A percentile compares a stretch with the other conserved stretches of the same genome.
phyloP scores from a whole-genome alignment of 1,140 invertebrate species.

The Ectropis grisescens region DNA sequence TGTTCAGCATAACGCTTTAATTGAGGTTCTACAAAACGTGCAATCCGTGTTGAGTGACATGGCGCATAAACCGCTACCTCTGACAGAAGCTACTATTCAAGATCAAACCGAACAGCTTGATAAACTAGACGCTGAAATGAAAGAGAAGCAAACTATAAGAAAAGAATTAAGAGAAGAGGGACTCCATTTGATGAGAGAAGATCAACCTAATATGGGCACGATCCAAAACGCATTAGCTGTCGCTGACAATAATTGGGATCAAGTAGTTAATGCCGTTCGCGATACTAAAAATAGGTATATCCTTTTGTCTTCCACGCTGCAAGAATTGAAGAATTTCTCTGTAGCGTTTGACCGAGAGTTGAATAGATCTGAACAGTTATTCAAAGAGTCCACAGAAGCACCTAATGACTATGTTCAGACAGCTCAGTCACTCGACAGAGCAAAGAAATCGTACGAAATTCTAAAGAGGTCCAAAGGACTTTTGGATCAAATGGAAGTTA shows the following conservation, averaged over 20 bases:
- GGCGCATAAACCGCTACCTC: conserved; percentile 71
- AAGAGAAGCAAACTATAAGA: conserved; percentile 58
- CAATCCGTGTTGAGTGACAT: conserved; percentile 68
- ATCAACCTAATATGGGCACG: conserved; percentile 81
- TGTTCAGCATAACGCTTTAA: conserved; percentile 75
- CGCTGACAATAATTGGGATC: conserved; percentile 85
- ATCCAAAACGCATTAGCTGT: conserved; percentile 84
- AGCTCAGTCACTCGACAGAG: conserved; percentile 77
- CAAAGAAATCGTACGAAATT: conserved; percentile 80
- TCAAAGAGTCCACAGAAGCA: conserved; percentile 72
- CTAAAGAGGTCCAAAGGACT: conserved; percentile 81
- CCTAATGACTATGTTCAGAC: conserved; percentile 76
- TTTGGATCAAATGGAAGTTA: conserved; percentile 82
- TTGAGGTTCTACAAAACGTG: conserved; percentile 73
- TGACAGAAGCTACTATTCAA: conserved; percentile 73
- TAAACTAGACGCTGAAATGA: conserved; percentile 50
- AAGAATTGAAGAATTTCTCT: conserved; percentile 81
- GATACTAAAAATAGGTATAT: conserved; percentile 83
- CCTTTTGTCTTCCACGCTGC: conserved; percentile 79
- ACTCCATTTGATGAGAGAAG: conserved; percentile 82
- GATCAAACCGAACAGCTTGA: conserved; percentile 71
- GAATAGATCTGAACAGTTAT: conserved; percentile 74
- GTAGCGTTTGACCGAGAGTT: conserved; percentile 78
- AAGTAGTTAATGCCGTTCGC: conserved; percentile 78
- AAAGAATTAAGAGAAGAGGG: conserved; percentile 75